These are phyloP conservation scores for Semaprochilodus insignis DNA, from an alignment of 2,797 vertebrate species.

Conservation along the genomic window DNA sequence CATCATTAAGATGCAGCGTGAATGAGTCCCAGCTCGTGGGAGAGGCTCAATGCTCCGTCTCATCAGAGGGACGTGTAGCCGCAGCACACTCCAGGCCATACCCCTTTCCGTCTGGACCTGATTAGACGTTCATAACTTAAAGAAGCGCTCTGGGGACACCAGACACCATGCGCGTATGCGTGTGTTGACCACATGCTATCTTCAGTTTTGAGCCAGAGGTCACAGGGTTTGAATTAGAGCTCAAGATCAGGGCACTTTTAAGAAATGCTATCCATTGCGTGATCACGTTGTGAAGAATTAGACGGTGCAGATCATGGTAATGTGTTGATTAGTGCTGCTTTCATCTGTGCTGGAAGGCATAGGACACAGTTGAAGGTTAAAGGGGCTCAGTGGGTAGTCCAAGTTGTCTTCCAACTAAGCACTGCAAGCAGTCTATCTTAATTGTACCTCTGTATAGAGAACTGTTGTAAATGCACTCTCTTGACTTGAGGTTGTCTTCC, in stretches of 20 bases:
- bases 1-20: slow-evolving; percentile 45
- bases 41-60: background rate
- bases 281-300: slow-evolving; percentile 19
- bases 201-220: background rate
- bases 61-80: slow-evolving; percentile 34
- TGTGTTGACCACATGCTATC: background rate
- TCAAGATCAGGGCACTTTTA: slow-evolving; percentile 18
- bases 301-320: slow-evolving; percentile 8
- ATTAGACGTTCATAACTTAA: slow-evolving; percentile 17
- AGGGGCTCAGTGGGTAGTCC: slow-evolving; percentile 22
- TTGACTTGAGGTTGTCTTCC: background rate
- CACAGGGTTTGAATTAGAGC: slow-evolving; percentile 20
- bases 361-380: slow-evolving; percentile 17
- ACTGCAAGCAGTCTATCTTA: slow-evolving; percentile 1
- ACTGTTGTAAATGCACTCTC: background rate
- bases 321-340: slow-evolving; percentile 30
- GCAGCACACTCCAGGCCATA: slow-evolving; percentile 7
- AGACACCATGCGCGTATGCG: background rate
- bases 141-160: slow-evolving; percentile 10
- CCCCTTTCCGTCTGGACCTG: slow-evolving; percentile 10
- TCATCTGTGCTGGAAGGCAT: background rate
- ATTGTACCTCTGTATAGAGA: background rate
- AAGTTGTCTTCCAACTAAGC: background rate
- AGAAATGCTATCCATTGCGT: slow-evolving; percentile 25
- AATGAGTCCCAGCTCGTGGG: slow-evolving; percentile 24